Conservation (phyloP, 2,888 invertebrate genomes). For the Aproaerema taeniolella region DNA sequence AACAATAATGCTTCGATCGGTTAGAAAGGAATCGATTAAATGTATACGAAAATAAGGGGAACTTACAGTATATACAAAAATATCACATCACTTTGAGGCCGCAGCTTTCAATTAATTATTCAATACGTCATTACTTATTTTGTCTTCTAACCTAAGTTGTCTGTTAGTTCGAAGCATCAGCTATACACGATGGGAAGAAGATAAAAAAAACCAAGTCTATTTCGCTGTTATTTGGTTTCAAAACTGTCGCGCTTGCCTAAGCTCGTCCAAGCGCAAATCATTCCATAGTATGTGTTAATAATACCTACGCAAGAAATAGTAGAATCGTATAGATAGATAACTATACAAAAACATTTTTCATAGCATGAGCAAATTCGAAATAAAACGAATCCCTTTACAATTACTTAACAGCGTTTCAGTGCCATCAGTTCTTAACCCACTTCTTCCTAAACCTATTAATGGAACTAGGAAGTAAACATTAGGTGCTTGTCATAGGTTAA, state of each 20-base stretch:
- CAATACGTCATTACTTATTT: conserved; percentile 64
- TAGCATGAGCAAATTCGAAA: conserved; percentile 6
- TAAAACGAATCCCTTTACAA: conserved; percentile 7
- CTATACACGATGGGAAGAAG: too few species aligned
- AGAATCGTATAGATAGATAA: too few species aligned
- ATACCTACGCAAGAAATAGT: background rate
- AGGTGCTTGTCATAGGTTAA: conserved; percentile 43
- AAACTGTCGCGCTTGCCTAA: conserved; percentile 12
- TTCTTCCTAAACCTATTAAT: conserved; percentile 35
- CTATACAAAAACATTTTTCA: conserved; percentile 1
- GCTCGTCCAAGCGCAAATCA: conserved; percentile 11
- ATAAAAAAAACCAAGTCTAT: background rate
- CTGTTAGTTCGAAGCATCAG: conserved; percentile 63
- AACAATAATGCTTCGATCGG: conserved; percentile 62
- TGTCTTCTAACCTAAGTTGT: conserved; percentile 67
- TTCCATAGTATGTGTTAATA: background rate
- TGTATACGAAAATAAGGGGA: conserved; percentile 76
- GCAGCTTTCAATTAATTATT: conserved; percentile 75
- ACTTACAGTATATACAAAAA: conserved; percentile 78
- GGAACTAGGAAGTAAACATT: conserved; percentile 44
- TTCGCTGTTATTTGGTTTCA: too few species aligned
- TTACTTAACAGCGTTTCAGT: conserved; percentile 29
- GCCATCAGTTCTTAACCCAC: conserved; percentile 25
- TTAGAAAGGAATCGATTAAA: conserved; percentile 72
- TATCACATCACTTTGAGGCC: conserved; percentile 78